Base-by-base conservation (phyloP, 2,113 vertebrate genomes). In the Picathartes gymnocephalus region DNA sequence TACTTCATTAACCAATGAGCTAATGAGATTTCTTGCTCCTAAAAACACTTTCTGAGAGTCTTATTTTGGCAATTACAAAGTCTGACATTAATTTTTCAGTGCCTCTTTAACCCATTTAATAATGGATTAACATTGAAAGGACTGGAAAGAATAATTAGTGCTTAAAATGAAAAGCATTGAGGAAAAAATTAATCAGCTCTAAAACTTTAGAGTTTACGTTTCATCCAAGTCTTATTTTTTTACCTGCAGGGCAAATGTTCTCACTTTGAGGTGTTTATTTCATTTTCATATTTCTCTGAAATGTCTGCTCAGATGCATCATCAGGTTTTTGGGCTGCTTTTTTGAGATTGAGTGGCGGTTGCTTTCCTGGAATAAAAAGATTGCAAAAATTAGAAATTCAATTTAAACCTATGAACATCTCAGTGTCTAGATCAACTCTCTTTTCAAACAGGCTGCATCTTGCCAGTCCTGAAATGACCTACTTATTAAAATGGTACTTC, bases 1-100 rank as follows among this genome's bases (percentile, higher is more conserved):
- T 96, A 94, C 92, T 95, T 95, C 90, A 95, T 97, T 96, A 97
- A 91, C 89, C 84, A 96, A 94, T 94, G 92, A 94, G 83, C 57
- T 96, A 94, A 96, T 97, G 96, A 96, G 84, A 93, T 88, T 88
- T 61, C 47, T 83, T 88, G 48, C 44, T 96, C 86, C 72, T 91
- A 81, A 93, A 93, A 94, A 54, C 71, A 80, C 42, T 87, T 95
- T 76, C 47, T 42, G 30, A 88, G 53, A 81, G 58, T 74, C 79
- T 96, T 78, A 71, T 90, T 93, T 93, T 92, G 68, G 39, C 28
- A 66, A 31, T 88, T 74, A 68, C 31, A 62, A 90, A 81, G 35
- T 51, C 87, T 81, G 31, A 54, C 47, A 53, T 48, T 47, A 94
- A n/a, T 92, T 88, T 97, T 91, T 93, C 47, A 30, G 30, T 18